These are phyloP conservation scores for Peribatodes rhomboidaria DNA, from an alignment of 2,888 invertebrate species.

Conservation along the genomic window DNA sequence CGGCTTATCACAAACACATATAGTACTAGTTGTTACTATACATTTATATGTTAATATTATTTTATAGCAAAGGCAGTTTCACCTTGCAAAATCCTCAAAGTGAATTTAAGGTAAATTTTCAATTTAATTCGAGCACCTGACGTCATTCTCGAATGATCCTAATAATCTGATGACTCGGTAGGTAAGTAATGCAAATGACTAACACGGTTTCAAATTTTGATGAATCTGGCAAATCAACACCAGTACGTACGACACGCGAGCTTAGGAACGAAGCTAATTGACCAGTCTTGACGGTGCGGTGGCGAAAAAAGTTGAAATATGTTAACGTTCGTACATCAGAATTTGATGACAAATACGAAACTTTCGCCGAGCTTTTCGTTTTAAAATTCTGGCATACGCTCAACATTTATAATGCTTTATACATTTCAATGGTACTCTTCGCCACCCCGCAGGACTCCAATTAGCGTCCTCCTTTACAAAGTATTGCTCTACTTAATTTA, in stretches of 20 bases:
- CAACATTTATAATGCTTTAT: neutral
- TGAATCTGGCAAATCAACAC: constrained; percentile 27
- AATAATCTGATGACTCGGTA: constrained; percentile 25
- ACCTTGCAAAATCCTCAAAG: constrained; percentile 7
- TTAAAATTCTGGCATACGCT: neutral
- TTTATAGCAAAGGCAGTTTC: neutral
- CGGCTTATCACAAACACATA: no score
- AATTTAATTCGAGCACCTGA: constrained; percentile 18
- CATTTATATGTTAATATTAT: no score
- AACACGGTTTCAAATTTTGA: constrained; percentile 49
- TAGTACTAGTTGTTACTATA: no score
- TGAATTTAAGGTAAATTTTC: constrained; percentile 8
- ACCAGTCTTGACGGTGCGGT: neutral
- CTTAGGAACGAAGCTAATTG: neutral
- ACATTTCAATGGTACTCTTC: neutral
- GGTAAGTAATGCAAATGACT: constrained; percentile 31
- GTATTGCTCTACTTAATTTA: neutral
- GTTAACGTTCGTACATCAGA: neutral
- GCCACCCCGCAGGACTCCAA: no score
- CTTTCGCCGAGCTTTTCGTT: neutral
- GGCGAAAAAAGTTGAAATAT: no score
- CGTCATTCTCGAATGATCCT: constrained; percentile 27
- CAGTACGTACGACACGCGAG: neutral
- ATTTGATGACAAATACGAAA: neutral
- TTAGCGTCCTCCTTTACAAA: neutral